Percentiles rank a stretch among this genome's conserved stretches.
These are phyloP conservation scores for Drosophila rufa DNA, from an alignment of 1,140 invertebrate genomes.

Conservation along the genomic window DNA sequence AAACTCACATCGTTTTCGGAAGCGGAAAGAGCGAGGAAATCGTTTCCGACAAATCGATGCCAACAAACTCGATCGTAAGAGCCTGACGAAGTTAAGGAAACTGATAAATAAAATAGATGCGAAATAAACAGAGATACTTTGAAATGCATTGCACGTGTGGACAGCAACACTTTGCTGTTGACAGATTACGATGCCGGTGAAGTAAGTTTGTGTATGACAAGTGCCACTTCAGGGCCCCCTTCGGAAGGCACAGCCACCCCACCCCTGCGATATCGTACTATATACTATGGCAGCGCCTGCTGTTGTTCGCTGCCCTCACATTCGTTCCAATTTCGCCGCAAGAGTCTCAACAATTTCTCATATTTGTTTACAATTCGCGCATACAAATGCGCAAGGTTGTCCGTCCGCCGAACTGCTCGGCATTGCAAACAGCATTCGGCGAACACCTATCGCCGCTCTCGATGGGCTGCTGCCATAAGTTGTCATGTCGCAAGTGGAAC, in stretches of 20 bases:
- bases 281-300: slow-evolving; percentile 14
- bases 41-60: slow-evolving; percentile 9
- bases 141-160: slow-evolving; percentile 26
- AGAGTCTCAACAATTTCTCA: slow-evolving; percentile 61
- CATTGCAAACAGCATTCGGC: slow-evolving; percentile 3
- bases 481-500: slow-evolving; percentile 66
- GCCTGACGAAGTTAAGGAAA: slow-evolving; percentile 10
- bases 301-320: slow-evolving; percentile 25
- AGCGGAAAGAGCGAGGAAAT: not conserved
- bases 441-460: slow-evolving; percentile 1
- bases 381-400: slow-evolving; percentile 69
- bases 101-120: slow-evolving; percentile 21
- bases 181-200: slow-evolving; percentile 33
- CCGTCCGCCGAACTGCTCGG: slow-evolving; percentile 13
- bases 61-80: slow-evolving; percentile 3
- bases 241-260: not conserved
- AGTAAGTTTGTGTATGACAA: slow-evolving; percentile 56
- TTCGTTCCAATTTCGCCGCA: slow-evolving; percentile 43
- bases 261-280: not conserved
- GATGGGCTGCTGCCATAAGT: slow-evolving; percentile 44
- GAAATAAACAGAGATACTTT: slow-evolving; percentile 15
- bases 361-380: slow-evolving; percentile 78
- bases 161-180: slow-evolving; percentile 32
- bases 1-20: not conserved
- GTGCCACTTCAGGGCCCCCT: slow-evolving; percentile 42